A percentile compares a stretch with the other conserved stretches of the same genome.
Conservation (phyloP, 2,797 vertebrate species). For the Xiphorhynchus erythropygius region DNA sequence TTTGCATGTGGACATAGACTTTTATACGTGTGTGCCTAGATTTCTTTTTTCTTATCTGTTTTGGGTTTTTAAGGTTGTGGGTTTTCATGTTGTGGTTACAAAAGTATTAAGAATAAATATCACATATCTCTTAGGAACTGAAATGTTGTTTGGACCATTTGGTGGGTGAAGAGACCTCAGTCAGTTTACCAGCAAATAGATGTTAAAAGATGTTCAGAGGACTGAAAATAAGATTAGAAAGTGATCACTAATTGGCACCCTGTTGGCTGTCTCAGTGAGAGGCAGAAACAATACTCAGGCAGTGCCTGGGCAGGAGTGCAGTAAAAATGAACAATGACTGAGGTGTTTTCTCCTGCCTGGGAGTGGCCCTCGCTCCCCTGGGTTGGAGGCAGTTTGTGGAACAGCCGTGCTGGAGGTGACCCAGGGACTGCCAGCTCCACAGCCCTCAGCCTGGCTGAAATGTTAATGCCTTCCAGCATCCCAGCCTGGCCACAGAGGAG, state of each 20-base stretch:
- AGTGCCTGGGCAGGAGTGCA: not conserved
- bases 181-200: not conserved
- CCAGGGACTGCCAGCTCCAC: not conserved
- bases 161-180: not conserved
- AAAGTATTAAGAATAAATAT: not conserved
- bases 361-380: not conserved
- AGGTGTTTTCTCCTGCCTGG: conserved; percentile 14
- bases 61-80: not conserved
- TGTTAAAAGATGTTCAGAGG: not conserved
- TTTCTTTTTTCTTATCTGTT: not conserved
- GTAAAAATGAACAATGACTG: conserved; percentile 7
- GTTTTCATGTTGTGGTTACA: not conserved
- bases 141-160: not conserved
- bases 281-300: not conserved
- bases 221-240: conserved; percentile 6
- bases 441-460: conserved; percentile 37
- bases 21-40: not conserved
- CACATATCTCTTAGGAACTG: not conserved
- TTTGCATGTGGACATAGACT: not conserved
- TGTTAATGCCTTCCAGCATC: not conserved
- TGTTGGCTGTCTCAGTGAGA: conserved; percentile 9
- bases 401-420: not conserved
- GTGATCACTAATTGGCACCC: conserved; percentile 45
- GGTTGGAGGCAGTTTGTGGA: not conserved
- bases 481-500: not conserved